Percentiles rank a stretch among this genome's conserved stretches.
phyloP scores from a whole-genome alignment of 2,113 vertebrate species.

The Silurus glanis region DNA sequence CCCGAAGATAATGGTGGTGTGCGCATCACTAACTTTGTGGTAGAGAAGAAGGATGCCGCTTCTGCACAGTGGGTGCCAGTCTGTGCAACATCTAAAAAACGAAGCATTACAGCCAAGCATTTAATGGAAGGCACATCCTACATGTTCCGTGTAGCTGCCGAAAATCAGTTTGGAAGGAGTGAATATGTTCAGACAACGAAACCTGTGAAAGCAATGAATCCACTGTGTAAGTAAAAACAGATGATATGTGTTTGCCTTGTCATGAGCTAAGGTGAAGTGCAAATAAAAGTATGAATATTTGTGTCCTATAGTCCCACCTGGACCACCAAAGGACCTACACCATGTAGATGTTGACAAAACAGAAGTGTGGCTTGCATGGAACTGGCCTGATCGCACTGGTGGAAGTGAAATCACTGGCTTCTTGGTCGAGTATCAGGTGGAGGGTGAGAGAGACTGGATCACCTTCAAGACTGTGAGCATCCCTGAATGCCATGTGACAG shows the following conservation, averaged over 20 bases:
- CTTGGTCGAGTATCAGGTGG: slow-evolving; percentile 95
- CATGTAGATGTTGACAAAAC: slow-evolving; percentile 94
- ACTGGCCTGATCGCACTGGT: slow-evolving; percentile 93
- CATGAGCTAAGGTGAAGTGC: neutral
- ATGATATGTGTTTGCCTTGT: neutral
- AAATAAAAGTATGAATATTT: neutral
- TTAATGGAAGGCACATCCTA: slow-evolving; percentile 92
- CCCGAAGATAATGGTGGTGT: slow-evolving; percentile 92
- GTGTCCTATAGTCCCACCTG: slow-evolving; percentile 86
- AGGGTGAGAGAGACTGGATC: slow-evolving; percentile 87
- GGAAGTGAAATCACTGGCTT: slow-evolving; percentile 96
- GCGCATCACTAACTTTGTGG: slow-evolving; percentile 93
- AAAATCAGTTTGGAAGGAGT: slow-evolving; percentile 93
- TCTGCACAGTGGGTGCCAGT: slow-evolving; percentile 88
- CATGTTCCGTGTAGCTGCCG: slow-evolving; percentile 91
- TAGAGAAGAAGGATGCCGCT: slow-evolving; percentile 92
- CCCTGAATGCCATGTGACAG: slow-evolving; percentile 90
- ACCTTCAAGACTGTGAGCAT: slow-evolving; percentile 93
- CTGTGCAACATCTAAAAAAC: slow-evolving; percentile 94
- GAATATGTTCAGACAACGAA: slow-evolving; percentile 85
- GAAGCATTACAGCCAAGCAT: slow-evolving; percentile 87
- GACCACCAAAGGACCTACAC: slow-evolving; percentile 95
- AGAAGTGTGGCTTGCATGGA: slow-evolving; percentile 94
- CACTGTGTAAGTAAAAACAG: slow-evolving; percentile 83
- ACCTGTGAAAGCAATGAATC: slow-evolving; percentile 93